Evolutionary conservation across 37 sponge, comb jelly and placozoan species (phyloP).

Genomic region (Haliclona indistincta): DNA sequence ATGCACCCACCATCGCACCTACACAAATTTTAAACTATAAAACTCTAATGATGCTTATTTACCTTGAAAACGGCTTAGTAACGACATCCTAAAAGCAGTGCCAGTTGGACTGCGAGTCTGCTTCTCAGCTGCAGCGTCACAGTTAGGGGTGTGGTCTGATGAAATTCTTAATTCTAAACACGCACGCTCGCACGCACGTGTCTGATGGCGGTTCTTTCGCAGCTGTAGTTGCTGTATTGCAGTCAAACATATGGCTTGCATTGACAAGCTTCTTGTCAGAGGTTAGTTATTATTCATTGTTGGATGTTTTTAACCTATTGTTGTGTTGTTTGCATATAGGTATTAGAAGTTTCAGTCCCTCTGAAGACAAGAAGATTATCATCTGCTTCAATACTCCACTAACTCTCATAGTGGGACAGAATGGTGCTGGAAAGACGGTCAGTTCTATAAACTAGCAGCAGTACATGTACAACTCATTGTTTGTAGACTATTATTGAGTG

Average conservation of each 20-base stretch:
- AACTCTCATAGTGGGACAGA: conserved; percentile 94
- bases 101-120: too few relatives aligned
- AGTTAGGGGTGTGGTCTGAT: too few relatives aligned
- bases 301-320: background rate
- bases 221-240: background rate
- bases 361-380: conserved; percentile 47
- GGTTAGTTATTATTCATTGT: conserved; percentile 10
- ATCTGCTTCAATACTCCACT: conserved; percentile 86
- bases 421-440: conserved; percentile 98
- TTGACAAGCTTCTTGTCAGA: conserved; percentile 77
- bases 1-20: too few relatives aligned
- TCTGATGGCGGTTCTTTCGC: background rate
- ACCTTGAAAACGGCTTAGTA: too few relatives aligned
- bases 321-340: conserved; percentile 34
- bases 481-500: conserved; percentile 95
- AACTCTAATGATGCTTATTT: too few relatives aligned
- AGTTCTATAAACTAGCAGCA: background rate
- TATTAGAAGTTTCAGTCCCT: conserved; percentile 83
- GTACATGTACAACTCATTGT: too few relatives aligned
- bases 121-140: too few relatives aligned
- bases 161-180: too few relatives aligned
- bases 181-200: too few relatives aligned
- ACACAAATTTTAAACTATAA: too few relatives aligned
- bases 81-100: too few relatives aligned
- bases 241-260: conserved; percentile 47